phyloP scores from a whole-genome alignment of 2,797 vertebrate species.

The Chromis chromis region DNA sequence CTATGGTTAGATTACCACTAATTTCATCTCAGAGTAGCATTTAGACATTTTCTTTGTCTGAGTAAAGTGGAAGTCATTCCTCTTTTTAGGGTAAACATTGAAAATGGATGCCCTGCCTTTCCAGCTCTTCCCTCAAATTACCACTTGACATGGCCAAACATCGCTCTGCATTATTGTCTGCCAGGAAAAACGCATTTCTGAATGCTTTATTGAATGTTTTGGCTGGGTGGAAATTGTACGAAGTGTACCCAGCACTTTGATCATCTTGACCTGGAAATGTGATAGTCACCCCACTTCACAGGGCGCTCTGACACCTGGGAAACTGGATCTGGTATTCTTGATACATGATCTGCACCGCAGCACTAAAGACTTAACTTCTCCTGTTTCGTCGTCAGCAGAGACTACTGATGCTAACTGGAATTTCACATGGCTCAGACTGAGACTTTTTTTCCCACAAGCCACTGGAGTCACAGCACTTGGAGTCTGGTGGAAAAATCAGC shows the following conservation, averaged over 20 bases:
- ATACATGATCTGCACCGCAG: slow-evolving; percentile 72
- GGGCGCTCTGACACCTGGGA: slow-evolving; percentile 78
- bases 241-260: slow-evolving; percentile 78
- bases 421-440: slow-evolving; percentile 71
- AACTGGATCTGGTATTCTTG: slow-evolving; percentile 75
- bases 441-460: slow-evolving; percentile 56
- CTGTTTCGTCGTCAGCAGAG: slow-evolving; percentile 67
- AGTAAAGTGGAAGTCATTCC: slow-evolving; percentile 78
- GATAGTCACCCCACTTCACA: slow-evolving; percentile 78
- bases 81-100: slow-evolving; percentile 77
- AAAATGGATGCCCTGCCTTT: slow-evolving; percentile 74
- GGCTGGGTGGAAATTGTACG: slow-evolving; percentile 78
- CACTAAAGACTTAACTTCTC: slow-evolving; percentile 80
- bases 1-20: slow-evolving; percentile 76
- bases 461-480: slow-evolving; percentile 67
- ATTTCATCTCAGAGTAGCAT: slow-evolving; percentile 76
- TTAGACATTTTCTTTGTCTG: slow-evolving; percentile 77
- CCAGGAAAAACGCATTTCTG: slow-evolving; percentile 76
- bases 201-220: slow-evolving; percentile 81
- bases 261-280: slow-evolving; percentile 81
- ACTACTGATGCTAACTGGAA: slow-evolving; percentile 75
- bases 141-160: slow-evolving; percentile 75
- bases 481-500: slow-evolving; percentile 58
- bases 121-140: slow-evolving; percentile 79
- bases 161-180: slow-evolving; percentile 70